Percentiles rank a stretch among this genome's conserved stretches.
Conservation (phyloP, 2,113 vertebrate genomes). For the Rousettus leschenaultii region DNA sequence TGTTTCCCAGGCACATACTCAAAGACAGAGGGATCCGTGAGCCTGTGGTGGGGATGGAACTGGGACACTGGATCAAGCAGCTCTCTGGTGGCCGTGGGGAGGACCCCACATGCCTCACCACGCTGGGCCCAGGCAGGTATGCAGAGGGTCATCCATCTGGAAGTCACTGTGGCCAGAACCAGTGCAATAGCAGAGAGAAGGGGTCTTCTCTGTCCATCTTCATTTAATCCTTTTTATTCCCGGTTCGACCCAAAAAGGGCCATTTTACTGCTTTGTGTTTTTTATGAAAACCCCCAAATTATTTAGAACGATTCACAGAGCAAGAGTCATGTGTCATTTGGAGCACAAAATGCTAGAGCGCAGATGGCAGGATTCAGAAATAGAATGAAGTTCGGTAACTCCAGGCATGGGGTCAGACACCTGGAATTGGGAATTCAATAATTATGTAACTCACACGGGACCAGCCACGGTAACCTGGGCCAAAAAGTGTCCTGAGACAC, state of each 20-base stretch:
- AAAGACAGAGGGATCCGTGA: neutral
- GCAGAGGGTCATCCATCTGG: rapidly evolving
- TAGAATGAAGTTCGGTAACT: neutral
- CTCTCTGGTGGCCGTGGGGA: neutral
- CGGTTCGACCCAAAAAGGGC: neutral
- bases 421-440: neutral
- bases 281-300: neutral
- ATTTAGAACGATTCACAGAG: neutral
- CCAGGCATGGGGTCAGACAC: neutral
- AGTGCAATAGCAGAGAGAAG: neutral
- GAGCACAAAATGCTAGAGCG: too few species aligned
- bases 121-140: too few species aligned
- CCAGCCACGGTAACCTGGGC: neutral
- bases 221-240: neutral
- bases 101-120: rapidly evolving
- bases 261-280: neutral
- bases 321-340: neutral
- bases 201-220: too few species aligned
- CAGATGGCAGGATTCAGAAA: neutral
- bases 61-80: rapidly evolving
- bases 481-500: neutral
- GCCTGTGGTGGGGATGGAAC: neutral
- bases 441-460: neutral
- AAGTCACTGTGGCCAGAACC: neutral
- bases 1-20: slow-evolving; percentile 58